Conservation (phyloP, 2,888 invertebrate genomes). For the Heteromurus nitidus region DNA sequence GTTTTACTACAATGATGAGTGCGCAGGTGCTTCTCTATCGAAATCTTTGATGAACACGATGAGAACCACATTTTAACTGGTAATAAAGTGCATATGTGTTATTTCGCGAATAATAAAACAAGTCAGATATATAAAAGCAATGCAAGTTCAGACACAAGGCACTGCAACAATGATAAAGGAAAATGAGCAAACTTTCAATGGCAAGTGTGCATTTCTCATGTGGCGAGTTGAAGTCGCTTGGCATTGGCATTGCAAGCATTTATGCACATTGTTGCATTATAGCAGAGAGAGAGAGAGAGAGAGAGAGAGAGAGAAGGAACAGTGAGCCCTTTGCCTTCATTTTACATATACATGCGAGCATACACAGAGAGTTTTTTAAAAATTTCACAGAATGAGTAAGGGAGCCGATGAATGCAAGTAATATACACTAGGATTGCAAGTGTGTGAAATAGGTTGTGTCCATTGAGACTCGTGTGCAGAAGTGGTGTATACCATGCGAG, state of each 20-base stretch:
- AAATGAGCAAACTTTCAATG: conserved; percentile 20
- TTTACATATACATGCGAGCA: neutral
- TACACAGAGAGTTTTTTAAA: neutral
- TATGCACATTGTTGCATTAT: no score
- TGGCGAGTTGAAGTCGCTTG: conserved; percentile 8
- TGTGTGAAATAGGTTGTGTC: conserved; percentile 73
- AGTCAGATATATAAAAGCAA: neutral
- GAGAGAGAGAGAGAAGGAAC: no score
- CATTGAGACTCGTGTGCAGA: conserved; percentile 44
- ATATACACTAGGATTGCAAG: conserved; percentile 71
- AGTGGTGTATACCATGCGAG: neutral
- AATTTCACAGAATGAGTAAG: conserved; percentile 10
- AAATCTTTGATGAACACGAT: conserved; percentile 25
- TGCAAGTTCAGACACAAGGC: neutral
- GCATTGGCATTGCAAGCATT: conserved; percentile 31
- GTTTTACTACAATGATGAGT: neutral
- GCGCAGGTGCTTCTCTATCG: conserved; percentile 5
- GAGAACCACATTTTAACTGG: conserved; percentile 32
- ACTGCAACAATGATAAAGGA: neutral
- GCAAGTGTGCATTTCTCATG: conserved; percentile 30
- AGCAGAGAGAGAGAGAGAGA: no score
- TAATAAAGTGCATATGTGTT: conserved; percentile 5
- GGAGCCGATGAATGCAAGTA: conserved; percentile 25
- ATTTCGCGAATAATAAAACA: conserved; percentile 28
- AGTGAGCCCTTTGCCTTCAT: neutral